phyloP scores from a whole-genome alignment of 2,888 invertebrate species.

The Acanthosepion pharaonis region DNA sequence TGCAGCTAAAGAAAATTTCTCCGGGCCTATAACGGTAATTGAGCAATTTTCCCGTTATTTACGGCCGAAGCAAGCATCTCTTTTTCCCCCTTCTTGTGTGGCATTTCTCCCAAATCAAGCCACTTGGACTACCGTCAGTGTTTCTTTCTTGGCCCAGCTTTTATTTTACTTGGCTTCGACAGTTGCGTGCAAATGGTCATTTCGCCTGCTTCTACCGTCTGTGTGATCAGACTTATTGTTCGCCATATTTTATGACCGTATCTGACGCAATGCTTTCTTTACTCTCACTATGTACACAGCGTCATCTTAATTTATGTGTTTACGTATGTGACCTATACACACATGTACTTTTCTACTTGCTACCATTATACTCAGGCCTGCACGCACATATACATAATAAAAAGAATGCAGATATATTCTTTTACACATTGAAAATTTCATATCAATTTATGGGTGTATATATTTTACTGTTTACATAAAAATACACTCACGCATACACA shows the following conservation, averaged over 20 bases:
- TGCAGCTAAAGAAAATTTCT: neutral
- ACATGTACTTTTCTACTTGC: neutral
- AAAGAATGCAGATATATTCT: too few relatives aligned
- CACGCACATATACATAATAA: neutral
- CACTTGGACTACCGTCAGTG: neutral
- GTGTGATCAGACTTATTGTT: neutral
- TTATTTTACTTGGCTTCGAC: constrained; percentile 21
- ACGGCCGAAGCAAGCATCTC: neutral
- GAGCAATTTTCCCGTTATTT: neutral
- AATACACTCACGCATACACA: too few relatives aligned
- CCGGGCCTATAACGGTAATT: constrained; percentile 33
- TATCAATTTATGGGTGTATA: too few relatives aligned
- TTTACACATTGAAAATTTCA: too few relatives aligned
- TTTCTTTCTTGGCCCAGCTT: neutral
- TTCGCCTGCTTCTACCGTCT: neutral
- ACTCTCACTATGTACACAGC: neutral
- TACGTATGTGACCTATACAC: neutral
- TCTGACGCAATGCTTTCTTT: neutral
- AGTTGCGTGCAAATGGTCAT: constrained; percentile 20
- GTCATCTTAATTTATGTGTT: neutral
- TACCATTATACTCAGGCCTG: neutral
- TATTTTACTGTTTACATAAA: too few relatives aligned
- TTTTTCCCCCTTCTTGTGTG: neutral
- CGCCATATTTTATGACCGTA: neutral
- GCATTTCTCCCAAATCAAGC: constrained; percentile 11